Evolutionary conservation across 2,113 vertebrate species (phyloP).

Genomic region (Calidris pugnax): DNA sequence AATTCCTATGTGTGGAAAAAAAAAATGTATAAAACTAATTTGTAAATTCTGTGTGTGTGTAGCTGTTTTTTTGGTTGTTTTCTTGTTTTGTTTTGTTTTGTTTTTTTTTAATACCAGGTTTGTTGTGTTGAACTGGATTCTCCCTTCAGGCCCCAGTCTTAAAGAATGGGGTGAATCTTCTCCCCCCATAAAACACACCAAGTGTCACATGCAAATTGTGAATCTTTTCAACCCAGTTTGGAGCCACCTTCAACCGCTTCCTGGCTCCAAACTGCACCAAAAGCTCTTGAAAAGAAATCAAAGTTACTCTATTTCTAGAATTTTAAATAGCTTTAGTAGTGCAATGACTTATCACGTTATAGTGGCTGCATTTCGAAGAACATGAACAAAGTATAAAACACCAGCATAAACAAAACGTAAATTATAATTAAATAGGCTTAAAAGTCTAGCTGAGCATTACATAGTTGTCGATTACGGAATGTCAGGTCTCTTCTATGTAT

Average conservation of each 20-base stretch:
- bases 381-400: conserved; percentile 63
- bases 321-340: conserved; percentile 74
- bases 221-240: neutral
- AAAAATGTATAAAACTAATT: conserved; percentile 46
- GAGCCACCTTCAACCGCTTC: neutral
- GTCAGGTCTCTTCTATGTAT: conserved; percentile 62
- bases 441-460: conserved; percentile 65
- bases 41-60: neutral
- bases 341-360: conserved; percentile 70
- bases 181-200: neutral
- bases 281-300: conserved; percentile 48
- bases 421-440: conserved; percentile 65
- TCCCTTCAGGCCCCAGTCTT: conserved; percentile 10
- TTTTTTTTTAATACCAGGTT: neutral
- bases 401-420: conserved; percentile 62
- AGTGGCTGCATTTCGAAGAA: conserved; percentile 68
- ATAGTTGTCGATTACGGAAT: conserved; percentile 66
- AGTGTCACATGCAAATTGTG: neutral
- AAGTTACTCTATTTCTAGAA: conserved; percentile 33
- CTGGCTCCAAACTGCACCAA: neutral
- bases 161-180: neutral
- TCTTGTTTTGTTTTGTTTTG: neutral
- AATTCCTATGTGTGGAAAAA: conserved; percentile 61
- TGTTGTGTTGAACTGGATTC: conserved; percentile 25
- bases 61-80: neutral